Conservation (phyloP, 2,888 invertebrate genomes). For the Lobophora halterata region DNA sequence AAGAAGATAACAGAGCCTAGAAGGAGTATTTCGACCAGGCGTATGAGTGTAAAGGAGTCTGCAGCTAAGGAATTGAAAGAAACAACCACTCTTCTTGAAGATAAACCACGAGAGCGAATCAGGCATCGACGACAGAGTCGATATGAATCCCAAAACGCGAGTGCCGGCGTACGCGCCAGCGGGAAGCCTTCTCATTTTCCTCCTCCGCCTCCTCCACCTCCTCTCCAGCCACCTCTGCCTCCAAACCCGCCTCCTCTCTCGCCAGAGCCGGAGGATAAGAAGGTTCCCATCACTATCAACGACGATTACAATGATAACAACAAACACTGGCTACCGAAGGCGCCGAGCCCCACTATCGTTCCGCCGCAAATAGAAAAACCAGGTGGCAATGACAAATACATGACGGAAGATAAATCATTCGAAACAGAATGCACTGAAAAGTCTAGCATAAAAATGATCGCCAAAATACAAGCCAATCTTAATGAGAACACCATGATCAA, state of each 20-base stretch:
- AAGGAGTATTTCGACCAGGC: constrained; percentile 39
- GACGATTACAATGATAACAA: constrained; percentile 55
- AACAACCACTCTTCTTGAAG: constrained; percentile 29
- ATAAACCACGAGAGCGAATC: constrained; percentile 30
- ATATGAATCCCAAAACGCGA: constrained; percentile 23
- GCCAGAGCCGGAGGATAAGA: constrained; percentile 43
- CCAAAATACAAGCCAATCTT: constrained; percentile 72
- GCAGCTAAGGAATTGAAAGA: constrained; percentile 25
- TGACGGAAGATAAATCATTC: constrained; percentile 70
- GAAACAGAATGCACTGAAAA: constrained; percentile 69
- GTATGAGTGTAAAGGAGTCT: constrained; percentile 45
- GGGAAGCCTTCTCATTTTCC: no score
- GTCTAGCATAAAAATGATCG: constrained; percentile 71
- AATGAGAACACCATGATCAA: constrained; percentile 77
- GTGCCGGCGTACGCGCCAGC: constrained; percentile 16
- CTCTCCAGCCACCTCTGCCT: constrained; percentile 4
- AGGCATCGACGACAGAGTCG: constrained; percentile 25
- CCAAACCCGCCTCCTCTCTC: constrained; percentile 25
- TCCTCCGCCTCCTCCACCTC: constrained; percentile 41
- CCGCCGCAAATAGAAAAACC: constrained; percentile 69
- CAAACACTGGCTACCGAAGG: constrained; percentile 67
- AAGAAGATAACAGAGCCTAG: constrained; percentile 50
- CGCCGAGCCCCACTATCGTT: constrained; percentile 59
- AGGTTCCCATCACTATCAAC: constrained; percentile 42
- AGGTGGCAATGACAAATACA: constrained; percentile 69